phyloP scores from a whole-genome alignment of 1,140 invertebrate genomes.

The Temnothorax longispinosus region DNA sequence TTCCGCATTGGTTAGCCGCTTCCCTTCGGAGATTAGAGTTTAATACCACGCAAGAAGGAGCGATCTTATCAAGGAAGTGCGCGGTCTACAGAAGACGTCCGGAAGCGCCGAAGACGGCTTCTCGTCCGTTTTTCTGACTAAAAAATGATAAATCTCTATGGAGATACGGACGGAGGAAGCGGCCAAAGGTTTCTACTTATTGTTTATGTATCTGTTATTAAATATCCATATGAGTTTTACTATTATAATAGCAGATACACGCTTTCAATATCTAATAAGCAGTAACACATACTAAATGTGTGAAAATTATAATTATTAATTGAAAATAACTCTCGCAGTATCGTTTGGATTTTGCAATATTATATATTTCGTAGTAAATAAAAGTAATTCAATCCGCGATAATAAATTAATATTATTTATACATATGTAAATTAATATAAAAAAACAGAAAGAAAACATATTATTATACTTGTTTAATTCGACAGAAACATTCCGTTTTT shows the following conservation, averaged over 20 bases:
- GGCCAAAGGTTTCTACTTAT: not conserved
- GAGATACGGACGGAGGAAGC: not conserved
- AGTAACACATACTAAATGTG: not conserved
- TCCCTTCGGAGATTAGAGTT: constrained; percentile 70
- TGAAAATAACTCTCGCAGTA: not conserved
- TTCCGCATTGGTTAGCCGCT: constrained; percentile 80
- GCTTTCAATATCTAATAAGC: not conserved
- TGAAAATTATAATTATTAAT: not conserved
- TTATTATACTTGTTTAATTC: constrained; percentile 7
- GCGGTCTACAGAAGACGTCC: constrained; percentile 70
- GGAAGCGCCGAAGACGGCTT: constrained; percentile 60
- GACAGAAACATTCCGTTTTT: not conserved
- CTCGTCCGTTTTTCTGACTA: constrained; percentile 38
- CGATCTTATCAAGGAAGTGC: constrained; percentile 76
- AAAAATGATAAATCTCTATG: constrained; percentile 32
- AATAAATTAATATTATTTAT: constrained; percentile 11
- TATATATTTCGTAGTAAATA: not conserved
- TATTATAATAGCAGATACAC: not conserved
- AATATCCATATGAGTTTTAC: not conserved
- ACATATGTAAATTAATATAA: not conserved
- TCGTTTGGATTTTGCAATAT: not conserved
- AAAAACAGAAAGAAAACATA: not conserved
- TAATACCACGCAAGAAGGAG: constrained; percentile 46
- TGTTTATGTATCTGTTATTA: not conserved
- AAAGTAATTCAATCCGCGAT: not conserved